phyloP scores from a whole-genome alignment of 2,113 vertebrate genomes.

The Delphinus delphis region DNA sequence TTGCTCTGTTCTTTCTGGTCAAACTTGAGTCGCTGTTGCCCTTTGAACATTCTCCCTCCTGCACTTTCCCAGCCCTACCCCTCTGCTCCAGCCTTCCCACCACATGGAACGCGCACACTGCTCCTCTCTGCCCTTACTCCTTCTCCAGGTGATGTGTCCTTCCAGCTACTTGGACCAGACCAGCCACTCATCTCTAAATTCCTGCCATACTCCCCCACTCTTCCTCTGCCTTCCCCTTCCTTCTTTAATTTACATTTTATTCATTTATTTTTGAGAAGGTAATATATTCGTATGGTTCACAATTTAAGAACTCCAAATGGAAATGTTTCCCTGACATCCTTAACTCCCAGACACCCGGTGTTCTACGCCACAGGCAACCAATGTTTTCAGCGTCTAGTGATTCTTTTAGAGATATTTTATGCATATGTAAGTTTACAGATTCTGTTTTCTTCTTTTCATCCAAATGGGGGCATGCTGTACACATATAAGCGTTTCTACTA shows the following conservation, averaged over 20 bases:
- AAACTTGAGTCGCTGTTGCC: not conserved
- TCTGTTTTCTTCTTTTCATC: not conserved
- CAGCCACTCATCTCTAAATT: not conserved
- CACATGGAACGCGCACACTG: too few species aligned
- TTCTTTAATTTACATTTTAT: not conserved
- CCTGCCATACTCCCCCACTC: not conserved
- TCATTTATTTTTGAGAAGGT: not conserved
- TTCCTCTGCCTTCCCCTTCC: not conserved
- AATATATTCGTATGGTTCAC: not conserved
- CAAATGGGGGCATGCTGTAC: not conserved
- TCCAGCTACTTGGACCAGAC: not conserved
- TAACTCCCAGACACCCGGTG: not conserved
- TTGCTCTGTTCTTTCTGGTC: not conserved
- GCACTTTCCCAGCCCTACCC: not conserved
- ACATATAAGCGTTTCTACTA: not conserved
- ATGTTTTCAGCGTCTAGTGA: not conserved
- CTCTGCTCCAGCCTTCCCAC: not conserved
- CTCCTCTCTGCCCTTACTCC: too few species aligned
- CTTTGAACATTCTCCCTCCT: not conserved
- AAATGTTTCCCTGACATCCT: not conserved
- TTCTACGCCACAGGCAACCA: not conserved
- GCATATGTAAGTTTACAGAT: not conserved
- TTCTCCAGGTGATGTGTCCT: rapidly evolving
- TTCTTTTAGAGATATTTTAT: not conserved
- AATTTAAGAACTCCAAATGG: not conserved